Evolutionary conservation across 2,888 invertebrate genomes (phyloP), one percentile per base, ranked within the genome.

Genomic region (Dicyrtoma fusca): DNA sequence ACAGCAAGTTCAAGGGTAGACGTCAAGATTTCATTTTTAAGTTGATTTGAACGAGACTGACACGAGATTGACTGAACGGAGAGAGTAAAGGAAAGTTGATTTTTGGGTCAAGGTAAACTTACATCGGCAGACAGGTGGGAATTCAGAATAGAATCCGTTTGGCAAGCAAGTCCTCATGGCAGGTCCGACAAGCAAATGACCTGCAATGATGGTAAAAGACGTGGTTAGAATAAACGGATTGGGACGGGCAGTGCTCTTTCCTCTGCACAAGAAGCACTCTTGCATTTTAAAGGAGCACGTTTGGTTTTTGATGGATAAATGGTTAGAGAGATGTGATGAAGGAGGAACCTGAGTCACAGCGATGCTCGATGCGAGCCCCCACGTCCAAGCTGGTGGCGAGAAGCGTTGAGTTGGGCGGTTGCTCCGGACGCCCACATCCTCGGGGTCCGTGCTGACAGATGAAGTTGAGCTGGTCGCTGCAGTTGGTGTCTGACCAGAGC

Each of bases 401-500:
- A 90, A 95, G 92, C 4, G 94, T 94, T 0, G 95, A 95, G 83
- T 95, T 95, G 10, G 95, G 94, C 0, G 95, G 95, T 84, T 95
- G 94, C 83, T 95, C 95, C 0, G 95, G 95, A 51, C 92, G 87
- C 11, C 95, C 95, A 82, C 95, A 95, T 0, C 94, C 91, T 82
- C 92, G 91, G 0, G 95, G 95, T 82, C 94, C 92, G 85, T 95
- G 94, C 84, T 95, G 95, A 83, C 95, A 95, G 77, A 95, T 95
- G 85, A 91, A 95, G 85, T 95, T 94, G 77, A 94, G 86, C 79
- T 89, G 88, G 66, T 91, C 88, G 75, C 89, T 88, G 84, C 95
- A 95, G 82, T 94, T 92, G 23, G 94, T 94, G 83, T 94, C 94
- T 0, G 93, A 92, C 95, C 95, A 95, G 0, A 95, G 87, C 95